Percentiles rank a stretch among this genome's conserved stretches.
Evolutionary conservation across 2,797 vertebrate species (phyloP).

Genomic region (Garrulus glandarius): DNA sequence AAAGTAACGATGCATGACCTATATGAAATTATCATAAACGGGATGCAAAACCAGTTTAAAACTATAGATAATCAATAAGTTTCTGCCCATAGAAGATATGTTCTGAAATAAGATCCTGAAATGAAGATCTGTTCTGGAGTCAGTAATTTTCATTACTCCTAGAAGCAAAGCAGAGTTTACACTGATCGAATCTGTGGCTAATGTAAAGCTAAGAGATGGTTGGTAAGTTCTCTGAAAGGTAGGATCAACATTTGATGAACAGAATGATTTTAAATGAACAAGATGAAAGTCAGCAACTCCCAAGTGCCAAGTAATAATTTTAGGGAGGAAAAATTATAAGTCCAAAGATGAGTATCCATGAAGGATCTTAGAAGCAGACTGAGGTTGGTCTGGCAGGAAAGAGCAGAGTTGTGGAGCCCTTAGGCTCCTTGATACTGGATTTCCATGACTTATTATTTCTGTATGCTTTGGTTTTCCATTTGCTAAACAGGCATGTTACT

Average conservation of each 20-base stretch:
- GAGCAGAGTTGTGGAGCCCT: background rate
- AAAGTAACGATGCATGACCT: background rate
- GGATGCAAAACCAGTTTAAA: background rate
- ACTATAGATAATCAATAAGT: background rate
- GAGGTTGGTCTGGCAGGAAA: background rate
- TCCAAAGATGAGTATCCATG: background rate
- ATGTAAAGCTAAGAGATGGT: background rate
- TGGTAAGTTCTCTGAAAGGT: background rate
- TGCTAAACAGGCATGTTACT: background rate
- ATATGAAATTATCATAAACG: background rate
- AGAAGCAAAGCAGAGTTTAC: background rate
- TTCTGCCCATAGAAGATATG: background rate
- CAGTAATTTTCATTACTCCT: background rate
- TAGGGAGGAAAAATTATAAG: background rate
- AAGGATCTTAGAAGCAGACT: background rate
- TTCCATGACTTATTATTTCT: background rate
- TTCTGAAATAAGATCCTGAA: background rate
- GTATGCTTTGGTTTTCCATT: background rate
- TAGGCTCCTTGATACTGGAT: rapidly evolving
- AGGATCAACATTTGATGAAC: background rate
- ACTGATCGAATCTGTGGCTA: background rate
- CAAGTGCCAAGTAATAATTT: background rate
- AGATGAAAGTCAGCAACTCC: background rate
- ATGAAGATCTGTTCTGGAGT: background rate
- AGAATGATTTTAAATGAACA: background rate